These are phyloP conservation scores for Lophius piscatorius DNA, from an alignment of 2,113 vertebrate genomes.

Conservation along the genomic window DNA sequence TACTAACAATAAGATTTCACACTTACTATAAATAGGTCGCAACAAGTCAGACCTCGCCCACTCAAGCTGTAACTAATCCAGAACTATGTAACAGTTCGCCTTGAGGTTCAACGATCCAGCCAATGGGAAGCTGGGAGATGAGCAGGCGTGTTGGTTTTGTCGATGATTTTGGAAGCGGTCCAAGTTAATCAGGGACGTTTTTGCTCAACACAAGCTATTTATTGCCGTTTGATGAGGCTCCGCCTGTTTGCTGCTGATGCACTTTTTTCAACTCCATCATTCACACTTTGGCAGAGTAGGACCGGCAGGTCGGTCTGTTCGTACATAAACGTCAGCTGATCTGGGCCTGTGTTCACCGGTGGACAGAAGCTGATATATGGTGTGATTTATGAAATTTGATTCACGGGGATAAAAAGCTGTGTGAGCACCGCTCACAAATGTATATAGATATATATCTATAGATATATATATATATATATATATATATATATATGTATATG, in stretches of 20 bases:
- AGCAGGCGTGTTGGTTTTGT: too few species aligned
- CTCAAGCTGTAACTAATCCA: constrained; percentile 63
- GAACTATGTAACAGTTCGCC: too few species aligned
- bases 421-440: too few species aligned
- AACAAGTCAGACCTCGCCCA: constrained; percentile 58
- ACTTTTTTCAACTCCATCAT: too few species aligned
- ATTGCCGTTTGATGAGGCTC: constrained; percentile 18
- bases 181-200: not conserved
- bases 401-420: too few species aligned
- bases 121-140: too few species aligned
- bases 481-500: too few species aligned
- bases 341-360: too few species aligned
- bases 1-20: constrained; percentile 61
- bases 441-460: too few species aligned
- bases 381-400: constrained; percentile 32
- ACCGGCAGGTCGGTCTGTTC: not conserved
- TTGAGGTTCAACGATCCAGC: constrained; percentile 40
- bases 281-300: constrained; percentile 4
- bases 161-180: constrained; percentile 20
- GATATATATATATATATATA: too few species aligned
- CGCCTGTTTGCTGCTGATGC: too few species aligned
- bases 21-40: constrained; percentile 48
- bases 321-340: constrained; percentile 12
- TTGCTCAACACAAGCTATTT: constrained; percentile 19
- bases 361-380: constrained; percentile 39